Conservation (phyloP, 64 coral and sea anemone species). For the Astreopora myriophthalma region DNA sequence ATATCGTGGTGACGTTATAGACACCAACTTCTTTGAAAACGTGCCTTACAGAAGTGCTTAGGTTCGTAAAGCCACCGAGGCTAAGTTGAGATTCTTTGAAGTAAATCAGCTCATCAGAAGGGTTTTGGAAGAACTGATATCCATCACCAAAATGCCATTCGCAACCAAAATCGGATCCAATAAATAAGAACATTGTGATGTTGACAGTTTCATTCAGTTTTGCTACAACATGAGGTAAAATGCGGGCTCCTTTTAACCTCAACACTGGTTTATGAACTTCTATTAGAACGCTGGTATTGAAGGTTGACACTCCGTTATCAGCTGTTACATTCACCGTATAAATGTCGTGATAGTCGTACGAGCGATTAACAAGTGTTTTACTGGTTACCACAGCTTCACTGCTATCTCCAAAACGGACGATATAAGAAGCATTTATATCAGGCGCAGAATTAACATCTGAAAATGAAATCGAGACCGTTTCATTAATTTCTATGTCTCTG, state of each 20-base stretch:
- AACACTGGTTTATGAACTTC: slow-evolving; percentile 53
- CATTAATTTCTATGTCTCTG: slow-evolving; percentile 44
- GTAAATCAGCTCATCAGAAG: not conserved
- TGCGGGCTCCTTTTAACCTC: slow-evolving; percentile 8
- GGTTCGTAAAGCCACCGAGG: not conserved
- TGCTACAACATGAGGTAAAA: not conserved
- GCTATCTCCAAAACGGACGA: slow-evolving; percentile 46
- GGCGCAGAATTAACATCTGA: not conserved
- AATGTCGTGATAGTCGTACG: not conserved
- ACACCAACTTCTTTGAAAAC: slow-evolving; percentile 20
- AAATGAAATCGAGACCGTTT: slow-evolving; percentile 45
- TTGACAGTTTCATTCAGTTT: slow-evolving; percentile 33
- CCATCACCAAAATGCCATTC: slow-evolving; percentile 23
- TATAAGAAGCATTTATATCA: slow-evolving; percentile 18
- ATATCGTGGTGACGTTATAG: slow-evolving; percentile 15
- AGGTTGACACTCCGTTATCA: slow-evolving; percentile 47
- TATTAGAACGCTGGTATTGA: not conserved
- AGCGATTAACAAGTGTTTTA: not conserved
- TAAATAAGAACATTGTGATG: slow-evolving; percentile 11
- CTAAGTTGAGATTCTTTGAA: not conserved
- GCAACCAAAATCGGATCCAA: slow-evolving; percentile 69
- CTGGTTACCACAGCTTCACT: slow-evolving; percentile 19
- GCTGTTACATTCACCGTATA: slow-evolving; percentile 63
- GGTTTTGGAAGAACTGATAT: not conserved
- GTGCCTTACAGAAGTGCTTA: slow-evolving; percentile 23